phyloP scores from a whole-genome alignment of 2,888 invertebrate species.

The Phasia obesa region DNA sequence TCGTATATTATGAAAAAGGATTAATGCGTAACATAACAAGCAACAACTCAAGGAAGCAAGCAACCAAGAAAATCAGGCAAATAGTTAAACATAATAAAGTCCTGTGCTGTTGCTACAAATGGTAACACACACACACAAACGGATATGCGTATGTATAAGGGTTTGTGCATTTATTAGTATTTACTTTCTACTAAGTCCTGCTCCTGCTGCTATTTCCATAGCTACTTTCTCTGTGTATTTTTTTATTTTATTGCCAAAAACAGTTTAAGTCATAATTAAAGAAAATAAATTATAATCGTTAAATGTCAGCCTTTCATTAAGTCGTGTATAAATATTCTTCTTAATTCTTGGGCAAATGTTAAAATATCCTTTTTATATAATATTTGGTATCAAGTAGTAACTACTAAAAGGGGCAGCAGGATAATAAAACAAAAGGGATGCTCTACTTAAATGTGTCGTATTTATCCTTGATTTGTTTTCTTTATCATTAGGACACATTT shows the following conservation, averaged over 20 bases:
- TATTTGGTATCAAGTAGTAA: slow-evolving; percentile 36
- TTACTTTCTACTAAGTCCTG: slow-evolving; percentile 27
- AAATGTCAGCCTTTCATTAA: slow-evolving; percentile 70
- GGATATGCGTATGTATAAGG: background rate
- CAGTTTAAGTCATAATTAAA: slow-evolving; percentile 71
- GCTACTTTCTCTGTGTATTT: slow-evolving; percentile 19
- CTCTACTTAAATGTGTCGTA: slow-evolving; percentile 12
- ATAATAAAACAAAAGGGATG: slow-evolving; percentile 62
- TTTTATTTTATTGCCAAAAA: slow-evolving; percentile 45
- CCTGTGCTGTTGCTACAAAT: slow-evolving; percentile 58
- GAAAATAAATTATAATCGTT: slow-evolving; percentile 71
- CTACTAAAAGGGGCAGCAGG: slow-evolving; percentile 59
- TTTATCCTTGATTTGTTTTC: slow-evolving; percentile 62
- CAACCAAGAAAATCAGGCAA: slow-evolving; percentile 47
- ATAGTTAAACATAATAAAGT: slow-evolving; percentile 60
- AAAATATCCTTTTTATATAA: slow-evolving; percentile 48
- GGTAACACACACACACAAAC: slow-evolving; percentile 2
- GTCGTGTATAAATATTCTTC: slow-evolving; percentile 64
- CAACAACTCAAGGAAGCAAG: slow-evolving; percentile 12
- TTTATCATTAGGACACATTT: slow-evolving; percentile 65
- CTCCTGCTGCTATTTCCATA: slow-evolving; percentile 30
- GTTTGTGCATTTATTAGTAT: slow-evolving; percentile 38
- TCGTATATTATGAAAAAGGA: slow-evolving; percentile 73
- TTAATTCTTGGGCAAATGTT: slow-evolving; percentile 61
- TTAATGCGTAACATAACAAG: slow-evolving; percentile 68